phyloP scores from a whole-genome alignment of 2,113 vertebrate species.

The Malurus melanocephalus region DNA sequence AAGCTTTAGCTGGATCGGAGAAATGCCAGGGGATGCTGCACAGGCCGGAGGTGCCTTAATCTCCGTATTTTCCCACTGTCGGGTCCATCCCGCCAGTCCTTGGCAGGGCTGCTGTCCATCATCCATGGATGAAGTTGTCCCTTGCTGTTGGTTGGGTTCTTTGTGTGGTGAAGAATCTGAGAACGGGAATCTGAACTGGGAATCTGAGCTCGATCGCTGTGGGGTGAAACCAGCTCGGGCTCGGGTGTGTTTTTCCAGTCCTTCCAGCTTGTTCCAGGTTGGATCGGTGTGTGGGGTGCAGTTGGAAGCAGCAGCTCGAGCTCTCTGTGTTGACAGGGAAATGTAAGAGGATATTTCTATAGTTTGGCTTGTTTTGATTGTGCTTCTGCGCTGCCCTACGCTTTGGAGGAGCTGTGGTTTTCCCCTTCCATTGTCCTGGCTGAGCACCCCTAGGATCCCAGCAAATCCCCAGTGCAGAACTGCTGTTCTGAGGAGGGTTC shows the following conservation, averaged over 20 bases:
- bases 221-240: neutral
- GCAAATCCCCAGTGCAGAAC: neutral
- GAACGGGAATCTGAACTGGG: neutral
- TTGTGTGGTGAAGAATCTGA: neutral
- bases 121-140: fast-evolving
- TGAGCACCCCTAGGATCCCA: neutral
- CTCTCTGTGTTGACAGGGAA: neutral
- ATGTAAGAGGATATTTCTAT: neutral
- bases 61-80: fast-evolving
- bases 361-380: neutral
- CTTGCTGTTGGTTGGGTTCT: fast-evolving
- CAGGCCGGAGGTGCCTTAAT: fast-evolving
- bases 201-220: neutral
- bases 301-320: neutral
- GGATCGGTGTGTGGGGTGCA: neutral
- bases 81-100: fast-evolving
- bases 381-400: neutral
- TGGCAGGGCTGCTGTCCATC: fast-evolving
- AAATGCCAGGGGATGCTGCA: fast-evolving
- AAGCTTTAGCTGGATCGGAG: neutral
- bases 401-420: neutral
- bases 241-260: neutral
- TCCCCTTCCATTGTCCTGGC: neutral
- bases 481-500: neutral
- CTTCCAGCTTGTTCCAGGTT: neutral